Evolutionary conservation across 2,113 vertebrate genomes (phyloP).

Genomic region (Vireo altiloquus): DNA sequence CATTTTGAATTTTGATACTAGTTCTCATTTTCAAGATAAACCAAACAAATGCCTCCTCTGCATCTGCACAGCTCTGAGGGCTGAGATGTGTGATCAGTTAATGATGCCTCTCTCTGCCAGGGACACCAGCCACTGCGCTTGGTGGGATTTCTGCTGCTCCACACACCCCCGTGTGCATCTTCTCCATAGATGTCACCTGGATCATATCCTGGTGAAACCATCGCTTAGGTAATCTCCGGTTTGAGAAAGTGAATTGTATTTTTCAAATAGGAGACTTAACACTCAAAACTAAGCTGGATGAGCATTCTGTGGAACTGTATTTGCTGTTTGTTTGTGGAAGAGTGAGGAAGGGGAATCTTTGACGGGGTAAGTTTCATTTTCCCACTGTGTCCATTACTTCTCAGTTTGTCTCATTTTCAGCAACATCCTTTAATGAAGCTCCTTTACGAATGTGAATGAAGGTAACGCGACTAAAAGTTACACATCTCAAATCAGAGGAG

Average conservation of each 20-base stretch:
- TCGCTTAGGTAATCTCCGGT: accelerated
- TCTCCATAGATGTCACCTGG: background rate
- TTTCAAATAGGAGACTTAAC: background rate
- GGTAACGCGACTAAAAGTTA: accelerated
- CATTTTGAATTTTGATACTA: background rate
- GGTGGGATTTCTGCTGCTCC: background rate
- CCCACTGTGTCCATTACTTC: background rate
- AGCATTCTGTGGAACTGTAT: background rate
- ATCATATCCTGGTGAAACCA: background rate
- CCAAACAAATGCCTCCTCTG: background rate
- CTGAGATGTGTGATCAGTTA: background rate
- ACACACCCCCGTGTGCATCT: accelerated
- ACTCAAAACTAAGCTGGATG: background rate
- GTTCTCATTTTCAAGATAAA: background rate
- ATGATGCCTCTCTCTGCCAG: background rate
- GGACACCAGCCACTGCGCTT: background rate
- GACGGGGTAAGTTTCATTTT: background rate
- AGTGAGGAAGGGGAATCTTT: background rate
- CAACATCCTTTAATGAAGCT: background rate
- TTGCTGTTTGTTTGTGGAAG: background rate
- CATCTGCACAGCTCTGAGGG: background rate
- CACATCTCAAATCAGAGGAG: background rate
- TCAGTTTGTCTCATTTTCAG: background rate
- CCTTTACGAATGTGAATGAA: background rate
- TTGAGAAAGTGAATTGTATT: background rate